These are phyloP conservation scores for Meandrusa payeni DNA, from an alignment of 2,888 invertebrate species.

Conservation along the genomic window DNA sequence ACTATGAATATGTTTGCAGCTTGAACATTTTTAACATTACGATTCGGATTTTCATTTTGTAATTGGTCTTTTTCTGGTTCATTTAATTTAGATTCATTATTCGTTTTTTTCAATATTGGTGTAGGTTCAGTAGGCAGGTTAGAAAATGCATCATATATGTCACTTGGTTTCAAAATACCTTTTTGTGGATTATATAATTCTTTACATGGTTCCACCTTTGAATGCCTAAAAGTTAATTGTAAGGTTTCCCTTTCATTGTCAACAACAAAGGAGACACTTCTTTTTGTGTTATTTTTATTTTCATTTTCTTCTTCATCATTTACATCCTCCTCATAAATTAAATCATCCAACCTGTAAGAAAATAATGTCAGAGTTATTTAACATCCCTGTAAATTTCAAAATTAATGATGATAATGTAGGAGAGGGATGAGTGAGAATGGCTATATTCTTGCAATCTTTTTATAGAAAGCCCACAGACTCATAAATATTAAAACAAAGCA, in stretches of 20 bases:
- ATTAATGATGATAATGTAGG: too few relatives aligned
- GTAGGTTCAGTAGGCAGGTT: slow-evolving; percentile 45
- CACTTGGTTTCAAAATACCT: slow-evolving; percentile 67
- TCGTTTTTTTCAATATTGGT: slow-evolving; percentile 63
- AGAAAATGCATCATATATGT: slow-evolving; percentile 58
- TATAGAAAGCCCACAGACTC: too few relatives aligned
- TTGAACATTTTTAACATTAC: slow-evolving; percentile 26
- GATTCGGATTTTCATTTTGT: slow-evolving; percentile 17
- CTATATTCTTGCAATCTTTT: too few relatives aligned
- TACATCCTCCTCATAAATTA: slow-evolving; percentile 44
- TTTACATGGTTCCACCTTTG: slow-evolving; percentile 40
- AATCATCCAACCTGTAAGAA: slow-evolving; percentile 53
- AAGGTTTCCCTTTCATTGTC: slow-evolving; percentile 58
- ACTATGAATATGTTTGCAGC: slow-evolving; percentile 42
- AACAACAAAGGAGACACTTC: slow-evolving; percentile 64
- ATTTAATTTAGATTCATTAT: slow-evolving; percentile 36
- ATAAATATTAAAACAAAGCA: too few relatives aligned
- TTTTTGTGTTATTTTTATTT: slow-evolving; percentile 35
- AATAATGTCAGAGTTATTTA: too few relatives aligned
- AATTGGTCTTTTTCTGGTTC: slow-evolving; percentile 11
- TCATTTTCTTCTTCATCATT: slow-evolving; percentile 27
- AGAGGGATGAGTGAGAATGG: too few relatives aligned
- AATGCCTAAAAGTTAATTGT: slow-evolving; percentile 60
- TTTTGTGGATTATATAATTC: slow-evolving; percentile 44
- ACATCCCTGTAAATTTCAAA: too few relatives aligned